Evolutionary conservation across 2,888 invertebrate genomes (phyloP), one percentile per base, ranked within the genome.

Genomic region (Nephrocerus scutellatus): DNA sequence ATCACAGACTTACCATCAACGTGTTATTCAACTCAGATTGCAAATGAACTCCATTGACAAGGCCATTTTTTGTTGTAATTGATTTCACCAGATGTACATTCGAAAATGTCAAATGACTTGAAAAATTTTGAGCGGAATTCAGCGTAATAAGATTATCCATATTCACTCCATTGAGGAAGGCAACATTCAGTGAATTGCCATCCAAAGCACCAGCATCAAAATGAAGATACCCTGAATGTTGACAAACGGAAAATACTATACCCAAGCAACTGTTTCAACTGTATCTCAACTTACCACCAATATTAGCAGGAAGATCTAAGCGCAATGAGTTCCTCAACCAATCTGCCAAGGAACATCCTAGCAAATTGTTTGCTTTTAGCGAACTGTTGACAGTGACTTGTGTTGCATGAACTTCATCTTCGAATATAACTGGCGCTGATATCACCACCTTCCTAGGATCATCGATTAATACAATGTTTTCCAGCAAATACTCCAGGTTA

Each of bases 21-120:
- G 76, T 74, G 42, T 74, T 74, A 13, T 57, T 41, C 38, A 64
- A 69, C 52, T 75, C 73, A 23, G 63, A 43, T 3, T 55, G 41
- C 13, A 78, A 55, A 46, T 70, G 55, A 2, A 64, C 44, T 1
- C 57, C 66, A 51, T 77, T 78, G 0, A 73, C 51, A 0, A 23
- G 46, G 2, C 66, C 68, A 10, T 49, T 43, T 14, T 45, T 24
- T 0, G 59, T 54, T 1, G 21, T 26, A 3, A 70, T 45, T 3
- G 45, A 28, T 2, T 41, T 50, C 5, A 51, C 47, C 2, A 73
- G 60, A 29, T 57, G 48, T 8, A 74, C 41, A 41, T 71, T 60
- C 0, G 51, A 51, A 31, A 73, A 62, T 2, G 51, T 36, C 2
- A 76, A 42, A 13, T 52, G 46, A 7, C 56, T 50, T 1, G 56